A percentile compares a stretch with the other conserved stretches of the same genome.
Conservation (phyloP, 2,888 invertebrate genomes). For the Leptogaster cylindrica region DNA sequence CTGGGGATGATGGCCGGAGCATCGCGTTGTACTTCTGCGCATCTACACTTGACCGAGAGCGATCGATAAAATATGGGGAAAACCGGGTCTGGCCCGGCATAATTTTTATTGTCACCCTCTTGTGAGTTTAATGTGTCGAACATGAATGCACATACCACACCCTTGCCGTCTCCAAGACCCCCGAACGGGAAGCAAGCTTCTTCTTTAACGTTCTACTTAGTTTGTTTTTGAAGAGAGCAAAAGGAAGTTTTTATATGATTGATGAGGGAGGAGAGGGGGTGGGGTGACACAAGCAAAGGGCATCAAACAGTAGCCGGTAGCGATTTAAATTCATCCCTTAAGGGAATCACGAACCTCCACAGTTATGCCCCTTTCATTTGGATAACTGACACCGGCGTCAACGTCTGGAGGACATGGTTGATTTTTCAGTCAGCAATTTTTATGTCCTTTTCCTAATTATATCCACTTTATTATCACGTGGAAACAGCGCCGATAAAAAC, state of each 20-base stretch:
- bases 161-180: constrained; percentile 9
- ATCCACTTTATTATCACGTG: background rate
- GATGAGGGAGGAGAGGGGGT: too few relatives aligned
- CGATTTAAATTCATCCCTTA: too few relatives aligned
- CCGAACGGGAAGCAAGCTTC: too few relatives aligned
- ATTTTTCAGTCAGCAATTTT: constrained; percentile 6
- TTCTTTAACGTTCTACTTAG: background rate
- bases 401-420: background rate
- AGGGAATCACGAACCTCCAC: too few relatives aligned
- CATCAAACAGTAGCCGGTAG: too few relatives aligned
- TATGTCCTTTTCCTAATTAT: constrained; percentile 23
- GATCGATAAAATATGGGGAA: constrained; percentile 41
- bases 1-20: background rate
- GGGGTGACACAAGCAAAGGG: too few relatives aligned
- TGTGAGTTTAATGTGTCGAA: constrained; percentile 24
- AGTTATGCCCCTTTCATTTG: too few relatives aligned
- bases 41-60: constrained; percentile 17
- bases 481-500: constrained; percentile 3
- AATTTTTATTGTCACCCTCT: constrained; percentile 29
- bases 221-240: background rate
- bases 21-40: background rate
- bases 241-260: too few relatives aligned
- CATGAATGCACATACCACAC: constrained; percentile 22
- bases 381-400: background rate
- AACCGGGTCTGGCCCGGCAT: constrained; percentile 20